phyloP scores from a whole-genome alignment of 37 sponge, comb jelly and placozoan genomes.

The Diacarnus erythraeanus region DNA sequence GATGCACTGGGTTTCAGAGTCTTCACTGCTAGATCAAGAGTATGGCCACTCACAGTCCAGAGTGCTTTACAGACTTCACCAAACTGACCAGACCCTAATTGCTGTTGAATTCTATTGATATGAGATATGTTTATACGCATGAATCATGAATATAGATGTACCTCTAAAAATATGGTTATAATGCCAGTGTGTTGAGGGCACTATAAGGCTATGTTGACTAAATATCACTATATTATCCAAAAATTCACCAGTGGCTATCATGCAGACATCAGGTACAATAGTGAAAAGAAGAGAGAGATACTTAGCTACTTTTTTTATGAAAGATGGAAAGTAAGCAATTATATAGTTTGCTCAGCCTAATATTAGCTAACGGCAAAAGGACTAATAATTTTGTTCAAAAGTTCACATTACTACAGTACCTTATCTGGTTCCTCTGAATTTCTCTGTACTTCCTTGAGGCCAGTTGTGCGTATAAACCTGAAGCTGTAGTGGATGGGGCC shows the following conservation, averaged over 20 bases:
- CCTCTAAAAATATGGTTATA: no score
- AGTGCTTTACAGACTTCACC: constrained; percentile 57
- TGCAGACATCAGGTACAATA: not conserved
- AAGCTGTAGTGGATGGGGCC: constrained; percentile 53
- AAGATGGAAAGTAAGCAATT: not conserved
- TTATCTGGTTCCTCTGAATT: constrained; percentile 25
- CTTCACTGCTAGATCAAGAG: constrained; percentile 66
- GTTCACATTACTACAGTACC: no score
- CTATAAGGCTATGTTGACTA: no score
- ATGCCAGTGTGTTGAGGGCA: no score
- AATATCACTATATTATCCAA: not conserved
- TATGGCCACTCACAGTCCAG: constrained; percentile 28
- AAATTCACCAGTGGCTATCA: not conserved
- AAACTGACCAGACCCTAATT: constrained; percentile 76
- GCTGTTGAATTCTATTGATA: constrained; percentile 8
- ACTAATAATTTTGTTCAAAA: no score
- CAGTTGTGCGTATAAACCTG: constrained; percentile 47
- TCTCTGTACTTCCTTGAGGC: constrained; percentile 50
- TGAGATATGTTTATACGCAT: not conserved
- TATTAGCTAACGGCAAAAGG: no score
- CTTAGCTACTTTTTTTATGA: not conserved
- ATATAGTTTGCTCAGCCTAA: no score
- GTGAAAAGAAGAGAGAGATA: not conserved
- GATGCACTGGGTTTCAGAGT: constrained; percentile 18
- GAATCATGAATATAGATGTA: no score